Evolutionary conservation across 2,113 vertebrate species (phyloP).

Genomic region (Lamprotornis superbus): DNA sequence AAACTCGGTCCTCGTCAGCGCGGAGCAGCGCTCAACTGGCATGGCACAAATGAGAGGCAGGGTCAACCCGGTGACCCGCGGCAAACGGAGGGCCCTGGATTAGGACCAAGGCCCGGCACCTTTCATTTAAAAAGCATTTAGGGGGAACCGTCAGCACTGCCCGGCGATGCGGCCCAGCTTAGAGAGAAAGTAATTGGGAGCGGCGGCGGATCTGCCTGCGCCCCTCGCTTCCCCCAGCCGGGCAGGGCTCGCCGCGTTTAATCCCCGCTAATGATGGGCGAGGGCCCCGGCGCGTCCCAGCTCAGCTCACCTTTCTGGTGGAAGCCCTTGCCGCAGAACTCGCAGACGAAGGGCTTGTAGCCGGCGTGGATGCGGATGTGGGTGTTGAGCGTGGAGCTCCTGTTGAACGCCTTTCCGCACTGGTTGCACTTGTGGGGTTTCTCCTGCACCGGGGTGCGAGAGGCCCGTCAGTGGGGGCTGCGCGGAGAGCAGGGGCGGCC

Average conservation of each 20-base stretch:
- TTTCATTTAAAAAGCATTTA: constrained; percentile 69
- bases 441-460: constrained; percentile 75
- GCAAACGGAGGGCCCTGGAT: constrained; percentile 74
- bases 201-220: background rate
- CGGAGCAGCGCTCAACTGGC: constrained; percentile 66
- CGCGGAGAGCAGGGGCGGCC: background rate
- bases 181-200: constrained; percentile 13
- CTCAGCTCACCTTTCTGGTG: constrained; percentile 93
- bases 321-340: constrained; percentile 99
- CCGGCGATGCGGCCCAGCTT: background rate
- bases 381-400: constrained; percentile 97
- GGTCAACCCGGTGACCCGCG: constrained; percentile 82
- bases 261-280: constrained; percentile 10
- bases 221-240: background rate
- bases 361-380: constrained; percentile 97
- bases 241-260: background rate
- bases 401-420: constrained; percentile 99
- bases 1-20: constrained; percentile 87
- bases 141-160: constrained; percentile 3
- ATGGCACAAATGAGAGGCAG: constrained; percentile 64
- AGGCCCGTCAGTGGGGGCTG: background rate
- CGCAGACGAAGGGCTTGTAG: constrained; percentile 98
- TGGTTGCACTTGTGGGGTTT: constrained; percentile 98
- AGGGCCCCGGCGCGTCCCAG: background rate
- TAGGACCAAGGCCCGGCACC: constrained; percentile 69